Evolutionary conservation across 1,140 invertebrate genomes (phyloP), one percentile per base, ranked within the genome.

Genomic region (Drosophila sturtevanti): DNA sequence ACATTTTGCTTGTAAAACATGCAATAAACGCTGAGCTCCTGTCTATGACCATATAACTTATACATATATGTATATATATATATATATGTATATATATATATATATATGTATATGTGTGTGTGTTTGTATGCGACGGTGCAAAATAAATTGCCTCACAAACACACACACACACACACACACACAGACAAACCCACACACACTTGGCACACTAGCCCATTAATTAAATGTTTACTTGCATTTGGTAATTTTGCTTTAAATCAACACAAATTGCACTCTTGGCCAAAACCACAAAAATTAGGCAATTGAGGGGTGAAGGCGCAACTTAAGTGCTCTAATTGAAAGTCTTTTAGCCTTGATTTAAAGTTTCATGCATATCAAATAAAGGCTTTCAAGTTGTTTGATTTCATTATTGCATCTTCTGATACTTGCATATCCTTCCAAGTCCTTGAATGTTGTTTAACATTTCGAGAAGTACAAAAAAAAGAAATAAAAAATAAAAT

Each of bases 1-100:
- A 64, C 68, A 68, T 71, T 82, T 73, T 63, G 68, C 75, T 79
- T 72, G 84, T 79, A 72, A 82, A 79, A 77, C 79, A 73, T 72
- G 79, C 84, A 79, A 76, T 85, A 80, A 85, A 77, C 65, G 71
- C 63, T 62, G 51, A 16, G 22, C 22, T 14, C 41, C 41, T 48
- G 41, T 48, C 41, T 48, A 48, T 48, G 41, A 48, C 41, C 41
- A 48, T 44, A 44, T 18, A 48, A 68, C 71, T 34, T 64, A 71
- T 44, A 70, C 52, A 56, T 22, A 60, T 21, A 51, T 35, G 52
- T 18, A 12, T 12, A 4, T 24, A 7, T 54, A 6, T 44, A 51
- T 24, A 60, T 18, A n/a, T n/a, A 5, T 14, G 1, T 54, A 3
- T 54, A 2, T 27, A 4, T 24, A 7, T 54, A 6, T 44, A 51